phyloP scores from a whole-genome alignment of 2,797 vertebrate genomes.

The Clamator glandarius region DNA sequence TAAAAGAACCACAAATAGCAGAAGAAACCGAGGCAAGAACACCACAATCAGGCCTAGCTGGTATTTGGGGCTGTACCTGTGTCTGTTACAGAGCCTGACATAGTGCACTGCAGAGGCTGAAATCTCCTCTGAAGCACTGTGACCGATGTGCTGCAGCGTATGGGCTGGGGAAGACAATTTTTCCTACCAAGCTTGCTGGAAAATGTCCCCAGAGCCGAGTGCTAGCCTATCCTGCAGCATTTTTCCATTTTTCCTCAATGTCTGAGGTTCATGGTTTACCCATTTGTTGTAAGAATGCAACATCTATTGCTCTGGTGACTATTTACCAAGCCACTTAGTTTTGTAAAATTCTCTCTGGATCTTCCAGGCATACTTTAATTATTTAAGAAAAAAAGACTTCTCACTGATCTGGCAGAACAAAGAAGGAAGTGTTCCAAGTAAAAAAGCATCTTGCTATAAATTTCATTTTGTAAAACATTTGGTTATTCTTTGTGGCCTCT shows the following conservation, averaged over 20 bases:
- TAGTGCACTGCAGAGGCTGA: not conserved
- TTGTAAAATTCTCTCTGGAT: not conserved
- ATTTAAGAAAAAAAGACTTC: not conserved
- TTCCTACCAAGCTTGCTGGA: not conserved
- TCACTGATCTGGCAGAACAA: not conserved
- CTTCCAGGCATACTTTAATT: slow-evolving; percentile 24
- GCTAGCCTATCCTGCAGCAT: not conserved
- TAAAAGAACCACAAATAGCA: not conserved
- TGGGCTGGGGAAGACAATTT: not conserved
- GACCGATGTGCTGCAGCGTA: fast-evolving
- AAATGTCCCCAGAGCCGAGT: not conserved
- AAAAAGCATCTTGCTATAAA: slow-evolving; percentile 23
- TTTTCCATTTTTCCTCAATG: not conserved
- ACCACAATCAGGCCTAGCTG: not conserved
- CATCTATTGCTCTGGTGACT: not conserved
- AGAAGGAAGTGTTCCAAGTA: not conserved
- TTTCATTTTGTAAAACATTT: slow-evolving; percentile 6
- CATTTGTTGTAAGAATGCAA: not conserved
- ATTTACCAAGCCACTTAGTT: not conserved
- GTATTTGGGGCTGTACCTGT: not conserved
- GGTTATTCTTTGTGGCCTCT: not conserved
- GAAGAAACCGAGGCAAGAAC: not conserved
- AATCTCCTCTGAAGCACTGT: not conserved
- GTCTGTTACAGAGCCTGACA: not conserved
- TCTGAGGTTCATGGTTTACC: not conserved